These are phyloP conservation scores for Lycophotia porphyrea DNA, from an alignment of 2,888 invertebrate species.

Conservation along the genomic window DNA sequence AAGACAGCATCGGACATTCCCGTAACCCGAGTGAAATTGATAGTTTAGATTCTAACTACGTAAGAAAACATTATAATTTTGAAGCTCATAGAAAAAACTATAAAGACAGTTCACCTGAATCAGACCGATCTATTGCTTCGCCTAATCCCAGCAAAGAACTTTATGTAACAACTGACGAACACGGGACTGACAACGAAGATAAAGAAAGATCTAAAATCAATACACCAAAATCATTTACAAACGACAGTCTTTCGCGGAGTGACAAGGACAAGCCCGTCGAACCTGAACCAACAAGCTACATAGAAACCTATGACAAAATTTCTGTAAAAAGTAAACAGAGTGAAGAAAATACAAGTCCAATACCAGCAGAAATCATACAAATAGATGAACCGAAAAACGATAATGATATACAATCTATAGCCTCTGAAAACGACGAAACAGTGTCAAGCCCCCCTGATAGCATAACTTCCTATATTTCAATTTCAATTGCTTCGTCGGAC, in stretches of 20 bases:
- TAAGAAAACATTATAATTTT: constrained; percentile 89
- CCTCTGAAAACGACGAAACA: constrained; percentile 88
- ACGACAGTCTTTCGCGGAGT: constrained; percentile 85
- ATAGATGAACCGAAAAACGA: constrained; percentile 70
- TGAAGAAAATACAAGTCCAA: constrained; percentile 66
- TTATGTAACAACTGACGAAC: constrained; percentile 84
- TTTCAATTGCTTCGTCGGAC: constrained; percentile 88
- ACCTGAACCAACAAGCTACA: constrained; percentile 65
- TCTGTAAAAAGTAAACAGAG: constrained; percentile 75
- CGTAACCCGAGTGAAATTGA: constrained; percentile 90
- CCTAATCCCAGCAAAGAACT: constrained; percentile 83
- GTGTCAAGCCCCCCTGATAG: constrained; percentile 88
- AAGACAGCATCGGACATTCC: constrained; percentile 87
- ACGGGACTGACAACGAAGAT: constrained; percentile 83
- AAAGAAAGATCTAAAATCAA: constrained; percentile 83
- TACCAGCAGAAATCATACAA: constrained; percentile 53
- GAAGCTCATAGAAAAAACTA: constrained; percentile 86
- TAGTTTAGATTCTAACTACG: constrained; percentile 90
- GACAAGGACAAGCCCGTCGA: constrained; percentile 78
- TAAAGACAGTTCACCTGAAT: constrained; percentile 88
- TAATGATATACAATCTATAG: constrained; percentile 80
- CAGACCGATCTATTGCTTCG: constrained; percentile 81
- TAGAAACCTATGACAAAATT: constrained; percentile 78
- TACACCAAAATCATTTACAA: constrained; percentile 87
- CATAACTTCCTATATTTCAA: constrained; percentile 89